Percentiles rank a stretch among this genome's conserved stretches.
Conservation (phyloP, 2,797 vertebrate species). For the Anisognathus igniventris region DNA sequence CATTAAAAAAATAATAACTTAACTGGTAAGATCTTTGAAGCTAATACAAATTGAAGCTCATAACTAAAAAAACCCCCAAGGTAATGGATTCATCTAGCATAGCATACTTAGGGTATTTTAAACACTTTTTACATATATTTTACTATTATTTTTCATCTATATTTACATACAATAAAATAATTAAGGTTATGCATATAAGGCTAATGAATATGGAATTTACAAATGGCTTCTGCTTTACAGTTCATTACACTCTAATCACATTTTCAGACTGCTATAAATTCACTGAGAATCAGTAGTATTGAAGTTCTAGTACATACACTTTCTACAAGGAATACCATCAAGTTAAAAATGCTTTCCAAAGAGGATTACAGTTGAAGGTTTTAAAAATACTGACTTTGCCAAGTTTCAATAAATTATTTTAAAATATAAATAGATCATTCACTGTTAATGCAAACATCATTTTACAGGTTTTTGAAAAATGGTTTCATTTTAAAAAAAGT, state of each 20-base stretch:
- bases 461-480: conserved; percentile 1
- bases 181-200: not conserved
- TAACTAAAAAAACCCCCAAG: not conserved
- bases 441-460: not conserved
- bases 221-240: conserved; percentile 25
- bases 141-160: not conserved
- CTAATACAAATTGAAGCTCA: not conserved
- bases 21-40: not conserved
- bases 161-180: conserved; percentile 46
- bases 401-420: conserved; percentile 44
- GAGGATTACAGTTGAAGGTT: not conserved
- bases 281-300: conserved; percentile 44
- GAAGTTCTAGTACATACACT: not conserved
- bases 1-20: not conserved
- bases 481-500: not conserved
- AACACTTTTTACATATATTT: conserved; percentile 17
- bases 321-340: conserved; percentile 15
- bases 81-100: not conserved
- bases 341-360: conserved; percentile 39
- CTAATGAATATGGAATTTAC: conserved; percentile 13
- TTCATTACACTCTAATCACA: not conserved
- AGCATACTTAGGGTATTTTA: not conserved
- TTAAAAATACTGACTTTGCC: conserved; percentile 51
- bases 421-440: conserved; percentile 26
- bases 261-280: conserved; percentile 7